These are phyloP conservation scores for Spinibarbus caldwelli DNA, from an alignment of 2,797 vertebrate species.

Conservation along the genomic window DNA sequence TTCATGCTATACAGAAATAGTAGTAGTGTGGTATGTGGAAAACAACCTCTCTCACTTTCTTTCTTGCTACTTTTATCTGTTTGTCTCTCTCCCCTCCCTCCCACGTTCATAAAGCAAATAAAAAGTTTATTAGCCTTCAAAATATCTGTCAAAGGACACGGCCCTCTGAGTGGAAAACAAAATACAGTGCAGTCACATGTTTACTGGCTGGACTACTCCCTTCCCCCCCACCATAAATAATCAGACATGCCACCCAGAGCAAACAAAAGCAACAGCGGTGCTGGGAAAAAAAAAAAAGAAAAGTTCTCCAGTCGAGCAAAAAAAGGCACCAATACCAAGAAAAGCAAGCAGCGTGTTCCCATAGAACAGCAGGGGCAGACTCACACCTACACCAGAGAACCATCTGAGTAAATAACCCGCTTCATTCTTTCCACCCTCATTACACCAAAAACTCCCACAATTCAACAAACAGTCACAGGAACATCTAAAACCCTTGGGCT, in stretches of 20 bases:
- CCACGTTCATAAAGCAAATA: constrained; percentile 76
- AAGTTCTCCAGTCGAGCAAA: constrained; percentile 75
- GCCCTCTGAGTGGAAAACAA: constrained; percentile 94
- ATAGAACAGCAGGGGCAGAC: constrained; percentile 84
- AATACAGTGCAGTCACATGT: constrained; percentile 93
- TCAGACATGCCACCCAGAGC: constrained; percentile 97
- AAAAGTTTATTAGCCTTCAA: constrained; percentile 86
- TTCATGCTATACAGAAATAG: not conserved
- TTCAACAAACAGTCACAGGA: constrained; percentile 88
- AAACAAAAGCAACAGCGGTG: constrained; percentile 88
- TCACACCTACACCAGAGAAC: constrained; percentile 94
- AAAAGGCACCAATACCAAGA: constrained; percentile 86
- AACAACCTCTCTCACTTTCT: constrained; percentile 7
- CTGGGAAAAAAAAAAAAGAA: constrained; percentile 70
- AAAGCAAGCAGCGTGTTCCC: constrained; percentile 91
- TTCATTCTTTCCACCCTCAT: constrained; percentile 95
- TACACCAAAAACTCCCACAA: constrained; percentile 89
- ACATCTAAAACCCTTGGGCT: constrained; percentile 35
- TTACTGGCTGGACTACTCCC: constrained; percentile 94
- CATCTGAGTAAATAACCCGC: constrained; percentile 96
- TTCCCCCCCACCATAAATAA: constrained; percentile 97
- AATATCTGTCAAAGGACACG: constrained; percentile 89
- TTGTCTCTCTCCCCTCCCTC: constrained; percentile 73
- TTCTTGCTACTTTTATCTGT: constrained; percentile 70
- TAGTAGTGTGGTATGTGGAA: not conserved